Base-by-base conservation (phyloP, 2,113 vertebrate genomes). In the Amphiprion ocellaris region DNA sequence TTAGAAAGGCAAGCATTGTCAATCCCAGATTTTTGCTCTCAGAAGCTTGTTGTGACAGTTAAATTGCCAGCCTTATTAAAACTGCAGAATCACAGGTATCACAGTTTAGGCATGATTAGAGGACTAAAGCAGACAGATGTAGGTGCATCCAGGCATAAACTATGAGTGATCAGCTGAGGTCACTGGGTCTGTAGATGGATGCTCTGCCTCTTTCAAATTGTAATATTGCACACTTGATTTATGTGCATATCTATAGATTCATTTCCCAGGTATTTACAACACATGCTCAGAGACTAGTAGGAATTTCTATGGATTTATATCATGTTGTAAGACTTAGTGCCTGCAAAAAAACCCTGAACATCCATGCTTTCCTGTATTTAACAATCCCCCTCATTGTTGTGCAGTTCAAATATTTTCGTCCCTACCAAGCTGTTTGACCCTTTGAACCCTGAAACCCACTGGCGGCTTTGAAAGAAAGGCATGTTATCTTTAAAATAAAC, bases 371-470 rank as follows among this genome's bases (percentile, higher is more conserved):
- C 53, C 60, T 52, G 16, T 53, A 23, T 63, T 56, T 47, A 67
- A 81, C 37, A 79, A 44, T 69, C 33, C 14, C 5, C 37, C 61
- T 77, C 49, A 70, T 80, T 80, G 58, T 79, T 74, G 17, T 68
- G 65, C 54, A 76, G 7, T 54, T 70, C 15, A 73, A 90, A 75
- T 80, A 70, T 83, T 77, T 72, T 39, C 80, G 69, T 84, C 69
- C 54, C 44, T 11, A 4, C 39, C 3, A 10, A 79, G 69, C 39
- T 44, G 17, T 52, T 44, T 70, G 7, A 37, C 33, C 33, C 33
- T 30, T 30, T 30, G 30, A 30, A 5, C 30, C 30, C 30, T 37
- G 9, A 37, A 37, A 37, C 33, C 33, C 33, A 37, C 33, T 33
- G 30, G 30, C 7, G 30, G 30, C 30, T 37, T 37, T 9, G 33